Evolutionary conservation across 2,888 invertebrate species (phyloP).

Genomic region (Eudemis profundana): DNA sequence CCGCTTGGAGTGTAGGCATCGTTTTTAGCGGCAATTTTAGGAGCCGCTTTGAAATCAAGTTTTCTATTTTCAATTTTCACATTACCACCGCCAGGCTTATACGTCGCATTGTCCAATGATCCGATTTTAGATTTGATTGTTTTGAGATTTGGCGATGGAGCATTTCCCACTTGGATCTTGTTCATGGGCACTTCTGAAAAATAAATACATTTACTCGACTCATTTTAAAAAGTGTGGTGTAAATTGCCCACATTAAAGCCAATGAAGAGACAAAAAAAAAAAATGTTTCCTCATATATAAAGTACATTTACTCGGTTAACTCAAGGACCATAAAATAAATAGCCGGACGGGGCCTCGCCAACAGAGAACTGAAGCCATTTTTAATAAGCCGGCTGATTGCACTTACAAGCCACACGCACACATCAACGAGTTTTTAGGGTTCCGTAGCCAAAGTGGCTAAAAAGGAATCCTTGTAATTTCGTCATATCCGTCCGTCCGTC

Average conservation of each 20-base stretch:
- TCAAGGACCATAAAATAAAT: too few species aligned
- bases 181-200: conserved; percentile 94
- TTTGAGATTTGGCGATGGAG: conserved; percentile 96
- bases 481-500: too few species aligned
- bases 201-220: neutral
- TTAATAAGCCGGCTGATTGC: too few species aligned
- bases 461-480: too few species aligned
- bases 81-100: conserved; percentile 95
- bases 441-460: too few species aligned
- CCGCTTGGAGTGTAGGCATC: conserved; percentile 94
- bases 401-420: too few species aligned
- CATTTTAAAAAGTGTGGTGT: neutral
- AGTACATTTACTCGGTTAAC: too few species aligned
- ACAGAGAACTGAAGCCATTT: too few species aligned
- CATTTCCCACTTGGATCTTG: conserved; percentile 95
- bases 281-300: too few species aligned
- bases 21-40: conserved; percentile 96
- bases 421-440: too few species aligned
- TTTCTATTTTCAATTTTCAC: conserved; percentile 95
- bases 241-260: neutral
- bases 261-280: too few species aligned
- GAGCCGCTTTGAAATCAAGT: conserved; percentile 92
- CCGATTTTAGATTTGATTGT: conserved; percentile 97
- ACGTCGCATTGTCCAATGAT: conserved; percentile 94
- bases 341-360: too few species aligned